Base-by-base conservation (phyloP, 2,888 invertebrate species). In the Tetranychus piercei region DNA sequence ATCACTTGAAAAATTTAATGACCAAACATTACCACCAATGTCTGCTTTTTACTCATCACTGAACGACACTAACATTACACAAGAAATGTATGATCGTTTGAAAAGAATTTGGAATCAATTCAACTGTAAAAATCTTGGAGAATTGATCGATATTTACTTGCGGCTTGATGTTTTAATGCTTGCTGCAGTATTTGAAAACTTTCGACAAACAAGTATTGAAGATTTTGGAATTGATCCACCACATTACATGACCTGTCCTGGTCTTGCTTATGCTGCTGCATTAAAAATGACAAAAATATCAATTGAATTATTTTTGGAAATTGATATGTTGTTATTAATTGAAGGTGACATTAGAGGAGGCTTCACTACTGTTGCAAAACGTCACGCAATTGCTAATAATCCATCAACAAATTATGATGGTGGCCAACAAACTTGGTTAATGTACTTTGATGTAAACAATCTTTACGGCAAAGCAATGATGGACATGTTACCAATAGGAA, bases 371-470 rank as follows among this genome's bases (percentile, higher is more conserved):
- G n/a, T n/a, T n/a, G n/a, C n/a, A n/a, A n/a, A n/a, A n/a, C n/a
- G 73, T 6, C 74, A 55, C 44, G 22, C 44, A 34, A 72, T 72
- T 22, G 73, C 75, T 2, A 76, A 76, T 45, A 70, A 75, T 22
- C 22, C 66, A 20, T 6, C 18, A 8, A 22, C 6, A 8, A 8
- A 20, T 66, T 6, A 66, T 66, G n/a, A 18, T 18, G 18, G 6
- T 8, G 18, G 18, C 6, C 8, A 20, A 18, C 6, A 6, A 66
- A 20, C 6, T 66, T 23, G 23, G 9, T 1, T 72, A 73, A 23
- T 20, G 69, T 4, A 76, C 76, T 81, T 9, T 78, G 44, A 71
- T 23, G 55, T 6, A 76, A 67, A 72, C 66, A 75, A 7, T 69
- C 76, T 71, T 45, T 45, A 45, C 45, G 45, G 45, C 9, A 8